Base-by-base conservation (phyloP, 2,113 vertebrate genomes). In the Trematomus loennbergii region DNA sequence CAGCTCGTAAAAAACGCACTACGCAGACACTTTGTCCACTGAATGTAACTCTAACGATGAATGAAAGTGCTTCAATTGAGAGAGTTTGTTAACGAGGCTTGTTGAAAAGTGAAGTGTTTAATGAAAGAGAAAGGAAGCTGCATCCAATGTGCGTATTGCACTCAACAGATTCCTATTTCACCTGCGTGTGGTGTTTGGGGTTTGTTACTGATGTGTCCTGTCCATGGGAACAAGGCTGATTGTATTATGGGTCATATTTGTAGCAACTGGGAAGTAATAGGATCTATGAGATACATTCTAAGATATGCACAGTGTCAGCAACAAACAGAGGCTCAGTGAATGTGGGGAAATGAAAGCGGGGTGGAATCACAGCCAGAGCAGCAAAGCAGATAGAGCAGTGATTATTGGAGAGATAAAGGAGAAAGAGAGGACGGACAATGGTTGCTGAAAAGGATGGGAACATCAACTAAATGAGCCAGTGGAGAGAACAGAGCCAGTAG, bases 371-470 rank as follows among this genome's bases (percentile, higher is more conserved):
- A 69, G 75, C 46, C 50, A 64, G 22, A 48, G 36, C n/a, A 65
- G 18, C 40, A 46, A 15, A 40, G 1, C n/a, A 20, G 53, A 75
- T 61, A 43, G 43, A 46, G 1, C 10, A 52, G 50, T 49, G 54
- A 57, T 73, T 70, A 63, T 33, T 64, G 52, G 4, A 33, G 61
- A 79, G 40, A 78, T 49, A 54, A 55, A 54, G 57, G 46, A 29
- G 55, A 20, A 48, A 63, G 43, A 46, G 40, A 52, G 33, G 67
- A 73, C 4, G 6, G 63, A 75, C 58, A 76, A 10, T 72, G 75
- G 66, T 75, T 67, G 62, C 36, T 64, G 58, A 84, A 79, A 48
- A 75, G 62, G 52, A 75, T 50, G 57, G 58, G 25, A 48, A 40
- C 54, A 60, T 40, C 7, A 8, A 40, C 53, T 49, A 20, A 62